Base-by-base conservation (phyloP, 2,888 invertebrate genomes). In the Dicranocentrus wangi region DNA sequence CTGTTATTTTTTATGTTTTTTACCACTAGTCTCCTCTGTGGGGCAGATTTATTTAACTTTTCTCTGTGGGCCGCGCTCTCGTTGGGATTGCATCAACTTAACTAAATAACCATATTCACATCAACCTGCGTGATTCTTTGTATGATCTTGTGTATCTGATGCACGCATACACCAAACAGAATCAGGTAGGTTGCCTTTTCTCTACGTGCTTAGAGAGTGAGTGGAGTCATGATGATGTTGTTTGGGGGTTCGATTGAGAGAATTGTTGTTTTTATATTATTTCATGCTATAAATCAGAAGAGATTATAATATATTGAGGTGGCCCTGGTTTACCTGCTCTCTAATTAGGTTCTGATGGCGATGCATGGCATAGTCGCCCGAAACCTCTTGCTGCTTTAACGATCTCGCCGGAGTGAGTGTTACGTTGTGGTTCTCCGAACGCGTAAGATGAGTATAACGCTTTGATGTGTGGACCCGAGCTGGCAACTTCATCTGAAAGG, bases 251-350 rank as follows among this genome's bases (percentile, higher is more conserved):
- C 72, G 78, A 82, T 82, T 78, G 78, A 69, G 61, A 73, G 75
- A 78, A 72, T 78, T 71, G 82, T 76, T 83, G 83, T 82, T 79
- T 76, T 82, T 71, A 76, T 83, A 76, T 83, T 79, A 76, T 83
- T 79, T 78, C 75, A 72, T 70, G 83, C 82, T 81, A 84, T 85
- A 84, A 85, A 85, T 85, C 84, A 85, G 83, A 72, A 68, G 58
- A 82, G 82, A 84, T 82, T 82, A 84, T 79, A 79, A 79, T 81
- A 83, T 83, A 83, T 83, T 81, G 82, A 85, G 85, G 85, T 85
- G 85, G 85, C 84, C 85, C 72, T 68, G 75, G 80, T 81, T 63
- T 81, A 66, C 79, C 77, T 83, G 78, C 77, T 78, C 83, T 83
- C 81, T 81, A 83, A 83, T 83, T 83, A 81, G 83, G 81, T 81